These are phyloP conservation scores for Acrocyrtus sp. DNA, from an alignment of 2,888 invertebrate genomes.

Conservation along the genomic window DNA sequence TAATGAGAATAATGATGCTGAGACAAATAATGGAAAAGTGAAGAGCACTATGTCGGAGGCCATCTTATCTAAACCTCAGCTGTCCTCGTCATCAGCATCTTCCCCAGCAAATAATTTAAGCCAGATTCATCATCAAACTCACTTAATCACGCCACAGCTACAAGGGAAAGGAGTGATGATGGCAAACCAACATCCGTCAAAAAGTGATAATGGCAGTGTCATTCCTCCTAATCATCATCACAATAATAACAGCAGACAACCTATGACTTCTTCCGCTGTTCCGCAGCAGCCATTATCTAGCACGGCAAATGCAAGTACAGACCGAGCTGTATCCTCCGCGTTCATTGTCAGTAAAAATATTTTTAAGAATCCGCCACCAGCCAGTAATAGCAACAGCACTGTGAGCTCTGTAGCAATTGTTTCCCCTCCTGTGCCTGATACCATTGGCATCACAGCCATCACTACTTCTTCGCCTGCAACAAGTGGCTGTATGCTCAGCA, in stretches of 20 bases:
- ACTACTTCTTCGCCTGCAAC: too few relatives aligned
- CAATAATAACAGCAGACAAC: conserved; percentile 34
- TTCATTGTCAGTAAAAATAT: conserved; percentile 51
- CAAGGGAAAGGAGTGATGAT: conserved; percentile 41
- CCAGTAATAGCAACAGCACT: neutral
- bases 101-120: neutral
- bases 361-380: conserved; percentile 36
- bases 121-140: too few relatives aligned
- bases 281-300: too few relatives aligned
- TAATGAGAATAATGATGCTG: conserved; percentile 24
- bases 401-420: neutral
- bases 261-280: conserved; percentile 39
- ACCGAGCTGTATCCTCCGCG: conserved; percentile 36
- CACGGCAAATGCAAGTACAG: conserved; percentile 11
- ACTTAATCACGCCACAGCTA: too few relatives aligned
- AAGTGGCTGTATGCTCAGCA: conserved; percentile 17
- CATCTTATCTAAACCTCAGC: conserved; percentile 15
- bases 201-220: conserved; percentile 50
- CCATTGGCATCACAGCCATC: conserved; percentile 6
- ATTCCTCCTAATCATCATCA: conserved; percentile 46
- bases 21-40: conserved; percentile 22
- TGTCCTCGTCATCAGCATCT: neutral
- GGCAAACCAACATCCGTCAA: conserved; percentile 52
- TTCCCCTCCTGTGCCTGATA: neutral
- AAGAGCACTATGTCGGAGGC: conserved; percentile 28